Base-by-base conservation (phyloP, 1,140 invertebrate genomes). In the Drosophila chauvacae region DNA sequence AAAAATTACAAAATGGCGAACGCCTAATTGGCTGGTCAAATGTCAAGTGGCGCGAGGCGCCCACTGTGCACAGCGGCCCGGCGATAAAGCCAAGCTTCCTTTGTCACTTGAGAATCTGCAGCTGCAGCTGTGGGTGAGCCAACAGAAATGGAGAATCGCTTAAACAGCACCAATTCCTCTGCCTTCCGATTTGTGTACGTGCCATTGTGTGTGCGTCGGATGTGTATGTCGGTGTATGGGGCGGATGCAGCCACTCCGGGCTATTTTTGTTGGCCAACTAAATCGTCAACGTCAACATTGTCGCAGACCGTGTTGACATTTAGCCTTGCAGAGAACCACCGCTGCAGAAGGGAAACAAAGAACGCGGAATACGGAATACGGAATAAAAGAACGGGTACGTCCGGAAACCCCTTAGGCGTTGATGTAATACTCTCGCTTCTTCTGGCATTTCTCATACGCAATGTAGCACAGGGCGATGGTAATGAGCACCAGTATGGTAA, bases 401-500 rank as follows among this genome's bases (percentile, higher is more conserved):
- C 23, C 26, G 37, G 35, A 33, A 16, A 14, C 28, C 55, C 66
- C 59, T 91, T 93, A 93, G 72, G 92, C 93, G 57, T 92, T 93
- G 58, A 93, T 93, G 70, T 92, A 93, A 77, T 93, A 93, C 64
- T 93, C 92, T 51, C 92, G 80, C 71, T 93, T 93, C 79, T 93
- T 93, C 64, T 95, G 95, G 91, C 96, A 96, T 84, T 96, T 96
- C 92, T 97, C 96, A 66, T 95, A 94, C 41, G 95, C 94, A 72
- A 97, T 96, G 92, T 96, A 97, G 93, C 96, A 96, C 5, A 97
- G 93, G 2, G 96, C 96, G 70, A 97, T 96, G 5, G 95, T 96
- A 85, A 97, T 97, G 4, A 97, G 93, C 0, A 97, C 94, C 6
- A 95, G 95, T 76, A 97, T 97, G 26, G 95, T 95, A 58, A 96